phyloP scores from a whole-genome alignment of 2,113 vertebrate genomes.

The Festucalex cinctus region DNA sequence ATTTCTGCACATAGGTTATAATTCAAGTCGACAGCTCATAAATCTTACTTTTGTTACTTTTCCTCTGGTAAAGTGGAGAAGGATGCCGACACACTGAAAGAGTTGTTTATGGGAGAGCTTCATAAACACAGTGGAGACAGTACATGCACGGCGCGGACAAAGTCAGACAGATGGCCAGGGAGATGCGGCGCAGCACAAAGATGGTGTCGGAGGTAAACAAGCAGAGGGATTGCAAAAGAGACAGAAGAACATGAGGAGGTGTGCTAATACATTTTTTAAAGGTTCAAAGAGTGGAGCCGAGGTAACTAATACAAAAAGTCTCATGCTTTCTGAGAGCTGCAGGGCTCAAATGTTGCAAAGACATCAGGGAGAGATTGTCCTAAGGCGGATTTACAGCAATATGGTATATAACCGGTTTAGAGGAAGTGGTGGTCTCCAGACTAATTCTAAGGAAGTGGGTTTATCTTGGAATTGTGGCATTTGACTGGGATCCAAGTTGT shows the following conservation, averaged over 20 bases:
- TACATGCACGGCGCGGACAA: constrained; percentile 18
- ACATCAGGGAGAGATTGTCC: constrained; percentile 11
- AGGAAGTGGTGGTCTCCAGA: neutral
- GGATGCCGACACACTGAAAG: constrained; percentile 21
- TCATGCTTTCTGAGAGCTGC: constrained; percentile 18
- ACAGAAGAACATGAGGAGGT: constrained; percentile 9
- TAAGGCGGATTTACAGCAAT: constrained; percentile 24
- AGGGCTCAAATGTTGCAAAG: constrained; percentile 17
- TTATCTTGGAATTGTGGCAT: constrained; percentile 1
- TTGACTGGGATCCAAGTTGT: neutral
- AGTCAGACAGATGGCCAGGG: constrained; percentile 27
- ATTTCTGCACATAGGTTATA: constrained; percentile 18
- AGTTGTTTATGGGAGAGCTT: constrained; percentile 39
- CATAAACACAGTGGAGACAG: constrained; percentile 21
- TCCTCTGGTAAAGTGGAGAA: constrained; percentile 23
- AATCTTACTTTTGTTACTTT: constrained; percentile 37
- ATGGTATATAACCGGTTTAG: constrained; percentile 22
- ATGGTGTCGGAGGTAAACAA: constrained; percentile 16
- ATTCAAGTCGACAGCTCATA: constrained; percentile 20
- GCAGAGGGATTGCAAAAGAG: constrained; percentile 11
- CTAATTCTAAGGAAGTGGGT: constrained; percentile 7
- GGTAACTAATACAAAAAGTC: constrained; percentile 12
- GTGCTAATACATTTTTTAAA: constrained; percentile 6
- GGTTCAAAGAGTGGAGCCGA: constrained; percentile 12
- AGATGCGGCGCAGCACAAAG: constrained; percentile 20